These are phyloP conservation scores for Phalacrocorax pelagicus DNA, from an alignment of 2,113 vertebrate genomes.

Conservation along the genomic window DNA sequence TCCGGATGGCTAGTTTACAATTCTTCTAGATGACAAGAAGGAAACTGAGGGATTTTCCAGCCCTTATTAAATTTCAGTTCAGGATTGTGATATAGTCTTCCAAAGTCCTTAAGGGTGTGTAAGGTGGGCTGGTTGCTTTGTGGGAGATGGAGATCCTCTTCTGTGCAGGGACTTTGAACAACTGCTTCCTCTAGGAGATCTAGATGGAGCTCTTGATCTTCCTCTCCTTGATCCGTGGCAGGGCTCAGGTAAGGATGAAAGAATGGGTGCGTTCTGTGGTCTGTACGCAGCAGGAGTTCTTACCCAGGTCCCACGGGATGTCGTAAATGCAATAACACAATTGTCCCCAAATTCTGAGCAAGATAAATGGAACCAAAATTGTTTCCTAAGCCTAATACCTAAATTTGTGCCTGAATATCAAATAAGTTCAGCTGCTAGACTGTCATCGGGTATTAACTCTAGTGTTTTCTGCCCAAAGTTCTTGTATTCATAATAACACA, in stretches of 20 bases:
- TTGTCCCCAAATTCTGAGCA: background rate
- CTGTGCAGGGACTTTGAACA: rapidly evolving
- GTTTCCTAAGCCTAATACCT: background rate
- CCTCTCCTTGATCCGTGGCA: background rate
- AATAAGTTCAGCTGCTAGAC: background rate
- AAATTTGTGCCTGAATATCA: background rate
- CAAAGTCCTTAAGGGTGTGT: background rate
- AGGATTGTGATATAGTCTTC: background rate
- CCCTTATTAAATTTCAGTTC: background rate
- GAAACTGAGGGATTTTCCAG: background rate
- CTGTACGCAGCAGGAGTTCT: background rate
- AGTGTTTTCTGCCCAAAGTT: background rate
- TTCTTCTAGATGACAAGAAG: background rate
- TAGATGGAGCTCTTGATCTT: background rate
- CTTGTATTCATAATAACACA: no score
- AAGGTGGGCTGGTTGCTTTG: background rate
- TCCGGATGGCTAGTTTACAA: no score
- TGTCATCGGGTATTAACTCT: background rate
- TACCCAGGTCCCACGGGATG: background rate
- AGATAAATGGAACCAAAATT: background rate
- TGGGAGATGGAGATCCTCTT: background rate
- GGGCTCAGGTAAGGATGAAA: background rate
- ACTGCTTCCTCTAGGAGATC: background rate
- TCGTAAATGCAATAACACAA: background rate
- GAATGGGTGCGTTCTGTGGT: background rate